phyloP scores from a whole-genome alignment of 2,888 invertebrate species.

The Scotopteryx bipunctaria region DNA sequence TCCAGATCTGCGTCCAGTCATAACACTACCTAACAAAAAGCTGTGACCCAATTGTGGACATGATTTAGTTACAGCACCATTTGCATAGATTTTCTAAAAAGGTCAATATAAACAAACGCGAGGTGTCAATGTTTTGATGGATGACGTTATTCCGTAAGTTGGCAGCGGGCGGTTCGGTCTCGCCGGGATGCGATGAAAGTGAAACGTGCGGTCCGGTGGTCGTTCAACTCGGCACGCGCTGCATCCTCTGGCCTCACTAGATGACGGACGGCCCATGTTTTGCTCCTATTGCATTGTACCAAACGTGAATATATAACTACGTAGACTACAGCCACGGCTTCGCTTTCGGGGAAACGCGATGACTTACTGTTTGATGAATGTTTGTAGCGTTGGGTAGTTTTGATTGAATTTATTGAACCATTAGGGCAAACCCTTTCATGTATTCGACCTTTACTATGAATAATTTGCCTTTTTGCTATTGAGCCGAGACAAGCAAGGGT shows the following conservation, averaged over 20 bases:
- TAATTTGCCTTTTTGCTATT: slow-evolving; percentile 11
- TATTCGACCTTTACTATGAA: slow-evolving; percentile 16
- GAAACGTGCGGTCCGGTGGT: slow-evolving; percentile 74
- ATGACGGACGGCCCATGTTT: slow-evolving; percentile 45
- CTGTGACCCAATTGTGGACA: slow-evolving; percentile 17
- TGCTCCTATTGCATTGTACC: slow-evolving; percentile 51
- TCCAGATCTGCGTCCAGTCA: no score
- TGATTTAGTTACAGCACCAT: slow-evolving; percentile 1
- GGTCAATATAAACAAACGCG: slow-evolving; percentile 24
- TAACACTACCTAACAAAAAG: no score
- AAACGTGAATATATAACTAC: slow-evolving; percentile 9
- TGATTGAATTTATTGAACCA: slow-evolving; percentile 12
- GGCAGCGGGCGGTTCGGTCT: slow-evolving; percentile 43
- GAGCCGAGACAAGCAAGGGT: slow-evolving; percentile 15
- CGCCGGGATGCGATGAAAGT: slow-evolving; percentile 72
- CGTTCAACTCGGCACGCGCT: slow-evolving; percentile 83
- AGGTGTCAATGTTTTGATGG: slow-evolving; percentile 47
- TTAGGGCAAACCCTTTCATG: slow-evolving; percentile 2
- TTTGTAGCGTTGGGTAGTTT: slow-evolving; percentile 2
- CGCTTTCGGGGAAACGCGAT: slow-evolving; percentile 33
- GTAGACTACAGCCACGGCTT: slow-evolving; percentile 8
- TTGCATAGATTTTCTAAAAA: slow-evolving; percentile 6
- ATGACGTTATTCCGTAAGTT: slow-evolving; percentile 47
- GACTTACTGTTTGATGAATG: slow-evolving; percentile 16
- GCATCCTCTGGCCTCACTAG: slow-evolving; percentile 49